phyloP scores from a whole-genome alignment of 2,797 vertebrate species.

The Cichlasoma orientale region DNA sequence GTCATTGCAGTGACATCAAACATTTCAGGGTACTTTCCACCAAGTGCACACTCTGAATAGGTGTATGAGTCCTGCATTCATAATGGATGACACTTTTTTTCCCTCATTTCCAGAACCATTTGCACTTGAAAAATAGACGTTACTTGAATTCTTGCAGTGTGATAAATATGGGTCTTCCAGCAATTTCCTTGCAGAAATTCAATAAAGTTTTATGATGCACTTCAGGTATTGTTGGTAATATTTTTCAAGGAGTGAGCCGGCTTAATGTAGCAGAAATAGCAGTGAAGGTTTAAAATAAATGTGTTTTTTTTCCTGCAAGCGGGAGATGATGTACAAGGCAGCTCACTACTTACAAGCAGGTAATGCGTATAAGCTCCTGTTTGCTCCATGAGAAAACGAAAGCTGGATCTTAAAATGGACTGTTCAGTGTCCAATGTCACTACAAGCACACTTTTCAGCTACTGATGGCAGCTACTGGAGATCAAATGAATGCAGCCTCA shows the following conservation, averaged over 20 bases:
- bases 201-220: conserved; percentile 45
- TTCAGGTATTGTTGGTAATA: conserved; percentile 31
- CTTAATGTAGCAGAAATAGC: conserved; percentile 44
- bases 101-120: background rate
- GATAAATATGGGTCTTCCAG: conserved; percentile 19
- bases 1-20: conserved; percentile 1
- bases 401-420: conserved; percentile 21
- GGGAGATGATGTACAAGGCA: conserved; percentile 23
- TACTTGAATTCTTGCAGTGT: background rate
- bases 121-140: conserved; percentile 14
- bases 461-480: conserved; percentile 3
- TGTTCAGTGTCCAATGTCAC: background rate
- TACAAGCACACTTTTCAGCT: background rate
- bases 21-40: background rate
- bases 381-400: background rate
- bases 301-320: background rate
- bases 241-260: conserved; percentile 17
- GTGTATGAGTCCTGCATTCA: background rate
- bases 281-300: conserved; percentile 34
- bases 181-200: conserved; percentile 41
- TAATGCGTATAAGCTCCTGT: background rate
- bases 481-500: conserved; percentile 1
- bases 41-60: background rate
- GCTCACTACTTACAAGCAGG: conserved; percentile 6
- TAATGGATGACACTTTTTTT: background rate